phyloP scores from a whole-genome alignment of 2,797 vertebrate species.

The Hemibagrus guttatus region DNA sequence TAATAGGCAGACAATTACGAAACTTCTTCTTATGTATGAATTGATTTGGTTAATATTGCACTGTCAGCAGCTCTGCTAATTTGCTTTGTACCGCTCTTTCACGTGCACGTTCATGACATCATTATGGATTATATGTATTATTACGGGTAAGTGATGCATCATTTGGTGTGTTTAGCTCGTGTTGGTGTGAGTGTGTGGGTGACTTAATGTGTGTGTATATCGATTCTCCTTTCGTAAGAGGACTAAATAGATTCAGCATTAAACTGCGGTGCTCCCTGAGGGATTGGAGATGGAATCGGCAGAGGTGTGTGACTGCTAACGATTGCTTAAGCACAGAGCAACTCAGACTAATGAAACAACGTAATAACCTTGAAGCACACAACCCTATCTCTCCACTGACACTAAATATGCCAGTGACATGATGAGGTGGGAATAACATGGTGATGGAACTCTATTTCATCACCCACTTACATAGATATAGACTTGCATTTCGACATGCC shows the following conservation, averaged over 20 bases:
- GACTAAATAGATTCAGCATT: constrained; percentile 56
- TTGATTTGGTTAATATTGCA: constrained; percentile 19
- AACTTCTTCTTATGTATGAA: neutral
- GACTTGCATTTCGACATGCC: neutral
- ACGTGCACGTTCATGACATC: neutral
- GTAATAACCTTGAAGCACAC: constrained; percentile 41
- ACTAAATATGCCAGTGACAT: constrained; percentile 15
- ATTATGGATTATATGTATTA: constrained; percentile 6
- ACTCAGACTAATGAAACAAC: constrained; percentile 34
- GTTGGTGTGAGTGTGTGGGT: constrained; percentile 26
- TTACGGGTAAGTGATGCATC: neutral
- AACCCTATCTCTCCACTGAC: constrained; percentile 3
- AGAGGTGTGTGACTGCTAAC: constrained; percentile 15
- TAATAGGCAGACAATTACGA: neutral
- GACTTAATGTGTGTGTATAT: constrained; percentile 52
- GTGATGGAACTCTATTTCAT: constrained; percentile 11
- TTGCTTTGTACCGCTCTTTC: neutral
- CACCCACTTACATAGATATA: neutral
- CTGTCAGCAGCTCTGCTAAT: constrained; percentile 1
- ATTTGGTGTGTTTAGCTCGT: constrained; percentile 7
- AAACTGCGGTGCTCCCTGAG: constrained; percentile 20
- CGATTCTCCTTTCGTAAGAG: constrained; percentile 58
- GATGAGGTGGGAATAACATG: constrained; percentile 20
- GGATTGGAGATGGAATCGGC: constrained; percentile 30
- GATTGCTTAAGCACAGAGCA: constrained; percentile 31